phyloP scores from a whole-genome alignment of 2,113 vertebrate species.

The Atlantisia rogersi region DNA sequence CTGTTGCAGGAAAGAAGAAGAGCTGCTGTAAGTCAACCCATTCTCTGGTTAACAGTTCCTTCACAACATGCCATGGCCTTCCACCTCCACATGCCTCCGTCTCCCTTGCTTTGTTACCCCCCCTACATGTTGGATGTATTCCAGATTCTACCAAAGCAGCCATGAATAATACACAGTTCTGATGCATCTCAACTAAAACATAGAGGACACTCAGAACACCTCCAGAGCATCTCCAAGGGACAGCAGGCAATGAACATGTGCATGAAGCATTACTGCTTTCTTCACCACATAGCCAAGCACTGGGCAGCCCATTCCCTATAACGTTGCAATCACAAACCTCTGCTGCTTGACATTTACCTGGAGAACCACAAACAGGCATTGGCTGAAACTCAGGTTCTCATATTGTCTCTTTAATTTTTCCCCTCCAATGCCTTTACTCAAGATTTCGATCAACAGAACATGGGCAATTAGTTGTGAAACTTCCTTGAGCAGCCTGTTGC shows the following conservation, averaged over 20 bases:
- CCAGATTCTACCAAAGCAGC: accelerated
- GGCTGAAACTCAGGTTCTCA: background rate
- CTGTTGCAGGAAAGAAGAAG: conserved; percentile 65
- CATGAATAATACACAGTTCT: accelerated
- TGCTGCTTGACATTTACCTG: background rate
- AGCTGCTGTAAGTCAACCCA: background rate
- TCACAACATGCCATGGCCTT: accelerated
- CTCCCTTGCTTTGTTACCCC: accelerated
- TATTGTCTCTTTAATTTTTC: background rate
- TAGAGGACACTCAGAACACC: background rate
- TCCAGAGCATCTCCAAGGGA: background rate
- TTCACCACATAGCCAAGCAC: accelerated
- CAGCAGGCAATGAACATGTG: accelerated
- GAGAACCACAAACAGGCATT: background rate
- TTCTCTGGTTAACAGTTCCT: accelerated
- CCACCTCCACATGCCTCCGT: accelerated
- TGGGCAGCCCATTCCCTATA: background rate
- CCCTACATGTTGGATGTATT: background rate
- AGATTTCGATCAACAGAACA: background rate
- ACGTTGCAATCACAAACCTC: accelerated
- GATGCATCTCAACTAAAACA: background rate
- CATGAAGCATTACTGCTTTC: background rate
- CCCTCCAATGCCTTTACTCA: background rate
- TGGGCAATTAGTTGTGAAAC: accelerated
- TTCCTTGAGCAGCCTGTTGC: accelerated